Base-by-base conservation (phyloP, 2,113 vertebrate species). In the Martes martes region DNA sequence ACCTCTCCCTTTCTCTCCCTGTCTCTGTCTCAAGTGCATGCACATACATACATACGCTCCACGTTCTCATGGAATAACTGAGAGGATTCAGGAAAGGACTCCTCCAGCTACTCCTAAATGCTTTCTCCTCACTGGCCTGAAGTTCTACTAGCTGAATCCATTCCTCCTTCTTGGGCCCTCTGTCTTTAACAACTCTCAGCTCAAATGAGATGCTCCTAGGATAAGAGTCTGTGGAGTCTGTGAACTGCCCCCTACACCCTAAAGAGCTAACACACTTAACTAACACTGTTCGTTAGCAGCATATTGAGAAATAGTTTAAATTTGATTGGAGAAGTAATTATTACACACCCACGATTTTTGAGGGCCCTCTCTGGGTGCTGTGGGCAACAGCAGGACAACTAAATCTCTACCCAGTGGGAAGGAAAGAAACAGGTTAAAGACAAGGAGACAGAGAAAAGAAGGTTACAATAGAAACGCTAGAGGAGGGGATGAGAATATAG, bases 131-230 rank as follows among this genome's bases (percentile, higher is more conserved):
- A 76, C 3, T 79, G 21, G 7, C 16, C n/a, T 74, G 1, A 86
- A 33, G 11, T 57, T 63, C 59, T 65, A 52, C 42, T 78, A 50
- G 57, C 7, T 82, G 24, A 89, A 91, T 47, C 39, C 33, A 67
- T 74, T 82, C 39, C 63, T 79, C 57, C 33, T 93, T 71, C 15
- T 33, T 73, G 42, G 47, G 10, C 8, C 61, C 94, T 92, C 93
- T 92, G 28, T 67, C 52, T 97, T 80, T 73, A 79, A 42, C 61
- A 91, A 59, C 47, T 96, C 67, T 87, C 89, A 76, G 9, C 92
- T 97, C 57, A 81, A 55, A 96, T 36, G 74, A 90, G 94, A 42
- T 71, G 78, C 47, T 63, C 69, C 26, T 82, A 26, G 80, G n/a
- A 9, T 69, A 71, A 63, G 23, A 78, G 36, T 36, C 45, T 89